Conservation (phyloP, 2,888 invertebrate genomes). For the Caenorhabditis sp. region DNA sequence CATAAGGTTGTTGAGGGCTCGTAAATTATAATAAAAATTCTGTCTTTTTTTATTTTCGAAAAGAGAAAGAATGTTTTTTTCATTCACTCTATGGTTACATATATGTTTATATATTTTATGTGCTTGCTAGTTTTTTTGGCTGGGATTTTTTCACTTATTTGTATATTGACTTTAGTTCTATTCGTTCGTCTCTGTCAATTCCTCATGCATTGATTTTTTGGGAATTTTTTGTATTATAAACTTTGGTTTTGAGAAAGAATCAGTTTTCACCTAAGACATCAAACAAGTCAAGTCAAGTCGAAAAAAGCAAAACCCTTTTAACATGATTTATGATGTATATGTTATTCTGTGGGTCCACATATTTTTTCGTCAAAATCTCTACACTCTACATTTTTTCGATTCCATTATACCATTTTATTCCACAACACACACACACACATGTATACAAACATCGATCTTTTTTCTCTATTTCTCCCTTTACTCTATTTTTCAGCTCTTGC, state of each 20-base stretch:
- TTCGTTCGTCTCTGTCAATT: neutral
- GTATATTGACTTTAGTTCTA: neutral
- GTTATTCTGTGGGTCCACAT: neutral
- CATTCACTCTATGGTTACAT: neutral
- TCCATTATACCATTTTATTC: neutral
- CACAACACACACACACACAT: neutral
- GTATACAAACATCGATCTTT: neutral
- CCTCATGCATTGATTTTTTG: neutral
- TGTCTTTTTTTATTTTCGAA: neutral
- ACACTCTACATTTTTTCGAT: neutral
- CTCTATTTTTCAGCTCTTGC: neutral
- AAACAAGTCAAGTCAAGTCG: no score
- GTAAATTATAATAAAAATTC: neutral
- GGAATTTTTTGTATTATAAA: no score
- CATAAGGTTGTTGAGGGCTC: neutral
- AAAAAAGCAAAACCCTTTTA: neutral
- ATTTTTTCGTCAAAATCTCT: neutral
- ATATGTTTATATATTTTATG: slow-evolving; percentile 6
- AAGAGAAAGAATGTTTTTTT: neutral
- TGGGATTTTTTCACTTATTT: slow-evolving; percentile 10
- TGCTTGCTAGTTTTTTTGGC: slow-evolving; percentile 5
- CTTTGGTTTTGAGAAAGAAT: no score
- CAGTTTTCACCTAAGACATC: no score
- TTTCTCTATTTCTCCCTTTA: neutral
- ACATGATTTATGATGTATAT: no score